Base-by-base conservation (phyloP, 2,113 vertebrate species). In the Forbesichthys agassizii region DNA sequence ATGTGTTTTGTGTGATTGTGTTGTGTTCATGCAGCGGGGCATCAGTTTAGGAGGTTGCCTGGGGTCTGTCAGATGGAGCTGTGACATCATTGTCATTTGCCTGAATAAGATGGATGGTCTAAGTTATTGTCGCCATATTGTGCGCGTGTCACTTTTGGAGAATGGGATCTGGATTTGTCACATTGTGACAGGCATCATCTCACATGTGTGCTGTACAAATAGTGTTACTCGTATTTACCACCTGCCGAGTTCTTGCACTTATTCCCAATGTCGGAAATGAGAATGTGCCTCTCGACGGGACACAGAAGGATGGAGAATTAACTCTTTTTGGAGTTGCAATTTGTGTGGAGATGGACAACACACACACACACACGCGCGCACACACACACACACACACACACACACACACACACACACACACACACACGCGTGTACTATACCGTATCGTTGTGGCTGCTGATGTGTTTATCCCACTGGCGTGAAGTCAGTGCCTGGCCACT, bases 71-170 rank as follows among this genome's bases (percentile, higher is more conserved):
- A 80, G 82, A 82, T 83, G 69, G 80, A 73, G 74, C 76, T 57
- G n/a, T 71, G 78, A 78, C 52, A 54, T 81, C 71, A 67, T 80
- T 84, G 88, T 88, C 78, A 67, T 83, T 84, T 71, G 51, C 64
- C 61, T 80, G 69, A 86, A 80, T 62, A 86, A 88, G 88, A 92
- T 82, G 81, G 85, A 90, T 89, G 73, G 68, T 51, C 59, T 57
- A 55, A 1, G 12, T 69, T 79, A 81, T 75, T 63, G 7, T 48
- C 1, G 65, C 52, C 68, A 54, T 67, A 79, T 75, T 81, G 57
- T 71, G 58, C 0, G 2, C 52, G 42, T 27, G 27, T 84, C 65
- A 65, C 78, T 78, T 84, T 79, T 60, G 27, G 16, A 78, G 66
- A 86, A 80, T 68, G 6, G 48, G 52, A 68, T 81, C 66, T 71